phyloP scores from a whole-genome alignment of 2,888 invertebrate species.

The Lepidocyrtinus sp. region DNA sequence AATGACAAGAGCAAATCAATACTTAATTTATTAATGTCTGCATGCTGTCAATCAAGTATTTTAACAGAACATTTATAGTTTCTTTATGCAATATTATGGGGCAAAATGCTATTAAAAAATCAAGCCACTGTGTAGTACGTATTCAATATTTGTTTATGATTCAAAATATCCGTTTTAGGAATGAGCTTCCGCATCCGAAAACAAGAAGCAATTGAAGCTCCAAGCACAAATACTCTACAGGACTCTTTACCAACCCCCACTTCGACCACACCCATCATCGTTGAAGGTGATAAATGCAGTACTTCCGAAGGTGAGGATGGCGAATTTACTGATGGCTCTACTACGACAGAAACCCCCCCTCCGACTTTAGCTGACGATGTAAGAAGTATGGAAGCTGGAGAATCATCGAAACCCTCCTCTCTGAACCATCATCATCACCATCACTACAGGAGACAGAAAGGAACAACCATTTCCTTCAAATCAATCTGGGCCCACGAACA shows the following conservation, averaged over 20 bases:
- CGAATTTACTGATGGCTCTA: slow-evolving; percentile 19
- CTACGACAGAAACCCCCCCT: slow-evolving; percentile 35
- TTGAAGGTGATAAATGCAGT: slow-evolving; percentile 22
- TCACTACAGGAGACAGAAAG: slow-evolving; percentile 18
- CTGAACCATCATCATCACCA: neutral
- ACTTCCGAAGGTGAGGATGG: slow-evolving; percentile 31
- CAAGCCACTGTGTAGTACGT: too few species aligned
- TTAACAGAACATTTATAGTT: too few species aligned
- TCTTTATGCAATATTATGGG: too few species aligned
- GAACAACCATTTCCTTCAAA: slow-evolving; percentile 53
- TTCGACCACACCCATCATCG: neutral
- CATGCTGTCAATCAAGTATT: too few species aligned
- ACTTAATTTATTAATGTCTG: too few species aligned
- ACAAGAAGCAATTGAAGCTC: slow-evolving; percentile 23
- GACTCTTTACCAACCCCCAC: neutral
- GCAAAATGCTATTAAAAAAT: too few species aligned
- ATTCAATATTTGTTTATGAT: too few species aligned
- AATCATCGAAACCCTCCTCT: neutral
- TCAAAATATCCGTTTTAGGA: too few species aligned
- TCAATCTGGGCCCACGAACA: slow-evolving; percentile 41
- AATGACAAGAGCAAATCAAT: too few species aligned
- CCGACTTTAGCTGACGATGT: neutral
- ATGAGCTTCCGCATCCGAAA: slow-evolving; percentile 35
- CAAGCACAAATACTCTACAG: neutral
- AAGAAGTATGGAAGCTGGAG: neutral